Conservation (phyloP, 92 coral and sea anemone genomes). For the Plumapathes pennacea region DNA sequence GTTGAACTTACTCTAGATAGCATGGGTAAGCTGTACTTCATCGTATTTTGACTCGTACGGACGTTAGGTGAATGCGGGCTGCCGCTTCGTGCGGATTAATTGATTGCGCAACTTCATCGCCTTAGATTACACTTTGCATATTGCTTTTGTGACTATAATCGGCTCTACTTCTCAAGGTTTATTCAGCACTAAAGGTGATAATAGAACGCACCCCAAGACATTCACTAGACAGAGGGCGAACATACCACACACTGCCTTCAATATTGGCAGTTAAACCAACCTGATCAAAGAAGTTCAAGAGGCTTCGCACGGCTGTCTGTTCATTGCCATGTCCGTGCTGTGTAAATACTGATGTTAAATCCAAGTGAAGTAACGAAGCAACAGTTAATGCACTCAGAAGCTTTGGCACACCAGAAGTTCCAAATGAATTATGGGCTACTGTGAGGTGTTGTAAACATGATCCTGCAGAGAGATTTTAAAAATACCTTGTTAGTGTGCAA, state of each 20-base stretch:
- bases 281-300: conserved; percentile 28
- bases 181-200: no score
- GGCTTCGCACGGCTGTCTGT: conserved; percentile 6
- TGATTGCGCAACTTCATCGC: no score
- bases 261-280: background rate
- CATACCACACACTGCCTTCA: conserved; percentile 21
- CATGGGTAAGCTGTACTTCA: no score
- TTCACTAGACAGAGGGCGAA: background rate
- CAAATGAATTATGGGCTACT: conserved; percentile 65
- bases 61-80: no score
- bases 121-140: no score
- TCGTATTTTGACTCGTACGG: no score
- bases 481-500: no score
- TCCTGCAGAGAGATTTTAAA: background rate
- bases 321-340: conserved; percentile 1
- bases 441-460: conserved; percentile 51
- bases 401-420: conserved; percentile 46
- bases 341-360: conserved; percentile 26
- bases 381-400: conserved; percentile 47
- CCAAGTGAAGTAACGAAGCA: conserved; percentile 36
- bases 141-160: no score
- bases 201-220: no score
- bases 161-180: no score
- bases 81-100: no score
- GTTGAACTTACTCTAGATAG: no score